A percentile compares a stretch with the other conserved stretches of the same genome.
Conservation (phyloP, 2,797 vertebrate species). For the Manis pentadactyla region DNA sequence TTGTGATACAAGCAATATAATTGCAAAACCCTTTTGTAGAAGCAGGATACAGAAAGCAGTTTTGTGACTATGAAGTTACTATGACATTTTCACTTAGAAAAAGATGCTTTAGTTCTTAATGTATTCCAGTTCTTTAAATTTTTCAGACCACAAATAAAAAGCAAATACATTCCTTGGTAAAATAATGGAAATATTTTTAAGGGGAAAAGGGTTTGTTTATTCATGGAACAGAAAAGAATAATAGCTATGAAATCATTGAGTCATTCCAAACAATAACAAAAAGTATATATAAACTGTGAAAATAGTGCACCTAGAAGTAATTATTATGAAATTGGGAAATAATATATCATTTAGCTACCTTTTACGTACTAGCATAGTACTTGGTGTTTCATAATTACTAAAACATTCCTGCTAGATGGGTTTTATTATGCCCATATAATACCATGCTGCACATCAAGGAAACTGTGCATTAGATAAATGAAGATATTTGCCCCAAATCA, state of each 20-base stretch:
- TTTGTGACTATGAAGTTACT: not conserved
- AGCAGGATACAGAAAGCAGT: not conserved
- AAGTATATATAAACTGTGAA: not conserved
- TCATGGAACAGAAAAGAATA: conserved; percentile 1
- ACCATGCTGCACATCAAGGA: not conserved
- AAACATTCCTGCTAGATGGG: not conserved
- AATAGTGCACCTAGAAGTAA: not conserved
- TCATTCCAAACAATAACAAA: not conserved
- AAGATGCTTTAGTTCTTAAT: not conserved
- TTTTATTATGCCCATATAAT: not conserved
- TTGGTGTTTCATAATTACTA: not conserved
- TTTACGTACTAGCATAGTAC: not conserved
- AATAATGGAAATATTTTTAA: conserved; percentile 33
- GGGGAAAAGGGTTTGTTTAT: not conserved
- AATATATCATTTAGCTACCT: not conserved
- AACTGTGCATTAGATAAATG: not conserved
- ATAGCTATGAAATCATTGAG: not conserved
- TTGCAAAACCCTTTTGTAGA: not conserved
- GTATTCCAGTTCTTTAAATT: not conserved
- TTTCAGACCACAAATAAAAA: conserved; percentile 24
- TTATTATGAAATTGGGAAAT: not conserved
- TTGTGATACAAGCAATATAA: not conserved
- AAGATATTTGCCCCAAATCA: conserved; percentile 42
- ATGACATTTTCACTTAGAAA: not conserved
- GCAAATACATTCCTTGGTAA: not conserved